Evolutionary conservation across 1,140 invertebrate genomes (phyloP), one percentile per base, ranked within the genome.

Genomic region (Sitophilus oryzae): DNA sequence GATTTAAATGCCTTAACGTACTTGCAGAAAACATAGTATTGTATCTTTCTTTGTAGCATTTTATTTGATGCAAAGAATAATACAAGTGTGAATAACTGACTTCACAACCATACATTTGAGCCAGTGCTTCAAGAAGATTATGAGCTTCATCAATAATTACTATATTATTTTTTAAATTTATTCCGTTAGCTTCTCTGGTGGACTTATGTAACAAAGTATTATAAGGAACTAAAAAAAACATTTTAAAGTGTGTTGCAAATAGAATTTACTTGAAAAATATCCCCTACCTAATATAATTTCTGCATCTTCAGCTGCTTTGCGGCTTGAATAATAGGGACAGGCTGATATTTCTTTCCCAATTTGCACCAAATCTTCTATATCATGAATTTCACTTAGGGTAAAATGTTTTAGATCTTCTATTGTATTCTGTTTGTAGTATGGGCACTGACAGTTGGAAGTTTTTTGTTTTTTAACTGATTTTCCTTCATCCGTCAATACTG

Each of bases 111-210:
- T 98, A 81, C 61, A 96, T 89, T 65, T 85, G 84, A 52, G 86
- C 83, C 54, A 98, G 86, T 0, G 93, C 88, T 54, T 97, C 91
- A 15, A 96, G 74, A 4, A 99, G 77, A 76, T 98, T 98, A 64
- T 99, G 96, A 5, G 96, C 96, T 75, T 99, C 96, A 72, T 99
- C 96, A 41, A 99, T 83, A 56, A 99, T 89, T 0, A 99, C 74
- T 37, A 98, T 76, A 71, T 89, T 91, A 54, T 87, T 82, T 66
- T 87, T 82, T 3, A 98, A 67, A 59, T 86, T 80, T 5, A 99
- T 83, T n/a, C 70, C 87, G 69, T 82, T 82, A 1, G 90, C 87
- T 59, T 86, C 79, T 61, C 96, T 77, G 0, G 95, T 96, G 8
- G 77, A 78, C 68, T 85, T 84, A 71, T 96, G 94, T 5, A 98